These are phyloP conservation scores for Drosophila affinis DNA, from an alignment of 2,888 invertebrate genomes.

Conservation along the genomic window DNA sequence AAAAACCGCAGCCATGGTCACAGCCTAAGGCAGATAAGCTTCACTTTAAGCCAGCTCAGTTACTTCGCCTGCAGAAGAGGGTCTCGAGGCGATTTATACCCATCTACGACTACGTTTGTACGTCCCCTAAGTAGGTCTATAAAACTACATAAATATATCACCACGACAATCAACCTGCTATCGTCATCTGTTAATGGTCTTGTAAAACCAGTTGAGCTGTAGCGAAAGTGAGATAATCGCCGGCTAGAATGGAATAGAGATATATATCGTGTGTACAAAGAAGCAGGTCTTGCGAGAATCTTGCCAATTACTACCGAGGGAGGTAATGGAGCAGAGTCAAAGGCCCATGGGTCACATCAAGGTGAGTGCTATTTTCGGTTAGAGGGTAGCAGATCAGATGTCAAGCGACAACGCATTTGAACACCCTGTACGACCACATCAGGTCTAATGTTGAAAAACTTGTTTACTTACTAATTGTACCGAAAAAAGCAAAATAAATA, in stretches of 20 bases:
- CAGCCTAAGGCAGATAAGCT: constrained; percentile 12
- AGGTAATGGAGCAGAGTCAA: constrained; percentile 7
- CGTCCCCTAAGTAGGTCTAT: constrained; percentile 1
- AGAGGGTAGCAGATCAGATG: constrained; percentile 9
- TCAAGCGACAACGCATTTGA: not conserved
- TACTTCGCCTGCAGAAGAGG: constrained; percentile 4
- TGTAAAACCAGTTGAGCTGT: constrained; percentile 51
- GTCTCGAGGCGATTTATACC: not conserved
- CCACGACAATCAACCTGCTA: constrained; percentile 5
- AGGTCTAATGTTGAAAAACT: constrained; percentile 57
- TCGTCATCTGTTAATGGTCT: constrained; percentile 22
- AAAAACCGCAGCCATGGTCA: constrained; percentile 48
- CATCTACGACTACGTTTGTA: not conserved
- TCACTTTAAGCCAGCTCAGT: not conserved
- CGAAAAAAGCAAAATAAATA: constrained; percentile 27
- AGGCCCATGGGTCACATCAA: constrained; percentile 37
- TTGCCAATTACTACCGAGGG: constrained; percentile 3
- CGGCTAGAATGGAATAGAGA: constrained; percentile 4
- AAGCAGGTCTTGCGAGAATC: not conserved
- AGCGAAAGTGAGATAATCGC: constrained; percentile 33
- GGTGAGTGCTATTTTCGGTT: constrained; percentile 11
- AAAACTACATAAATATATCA: constrained; percentile 11
- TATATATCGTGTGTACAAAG: not conserved
- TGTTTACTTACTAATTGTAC: constrained; percentile 53
- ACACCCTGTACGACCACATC: constrained; percentile 60